These are phyloP conservation scores for Andinoacara biseriatus DNA, from an alignment of 2,113 vertebrate genomes.

Conservation along the genomic window DNA sequence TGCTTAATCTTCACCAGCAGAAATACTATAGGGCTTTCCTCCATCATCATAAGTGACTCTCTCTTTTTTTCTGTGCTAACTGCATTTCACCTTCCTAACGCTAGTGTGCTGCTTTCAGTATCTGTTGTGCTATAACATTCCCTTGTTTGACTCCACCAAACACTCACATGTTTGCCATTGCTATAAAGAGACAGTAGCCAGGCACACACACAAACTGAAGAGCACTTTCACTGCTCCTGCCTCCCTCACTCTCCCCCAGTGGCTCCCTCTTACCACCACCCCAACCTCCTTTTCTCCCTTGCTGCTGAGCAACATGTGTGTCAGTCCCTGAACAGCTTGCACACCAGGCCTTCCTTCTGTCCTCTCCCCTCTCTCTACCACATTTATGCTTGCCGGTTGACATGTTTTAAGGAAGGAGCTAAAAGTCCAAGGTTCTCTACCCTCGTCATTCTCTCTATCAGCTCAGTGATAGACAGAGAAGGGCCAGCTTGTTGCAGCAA, in stretches of 20 bases:
- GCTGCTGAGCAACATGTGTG: slow-evolving; percentile 62
- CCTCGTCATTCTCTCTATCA: slow-evolving; percentile 3
- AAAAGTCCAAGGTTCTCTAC: not conserved
- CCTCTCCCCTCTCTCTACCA: slow-evolving; percentile 7
- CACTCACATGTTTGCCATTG: slow-evolving; percentile 45
- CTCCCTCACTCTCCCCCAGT: slow-evolving; percentile 1
- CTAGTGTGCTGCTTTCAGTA: slow-evolving; percentile 25
- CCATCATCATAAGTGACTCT: not conserved
- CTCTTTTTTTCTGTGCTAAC: not conserved
- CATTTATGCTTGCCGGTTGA: not conserved
- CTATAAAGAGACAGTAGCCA: slow-evolving; percentile 53
- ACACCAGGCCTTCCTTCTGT: slow-evolving; percentile 50
- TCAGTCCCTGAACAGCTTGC: slow-evolving; percentile 55
- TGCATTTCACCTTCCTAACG: slow-evolving; percentile 42
- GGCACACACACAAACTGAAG: slow-evolving; percentile 48
- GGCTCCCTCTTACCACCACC: not conserved
- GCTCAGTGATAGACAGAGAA: slow-evolving; percentile 20
- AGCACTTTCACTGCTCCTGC: slow-evolving; percentile 36
- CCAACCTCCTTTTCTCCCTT: not conserved
- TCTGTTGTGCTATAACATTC: slow-evolving; percentile 26
- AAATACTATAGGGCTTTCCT: not conserved
- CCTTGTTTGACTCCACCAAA: slow-evolving; percentile 40
- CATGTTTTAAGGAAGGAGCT: slow-evolving; percentile 7
- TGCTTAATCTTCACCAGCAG: slow-evolving; percentile 15
- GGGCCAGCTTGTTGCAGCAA: slow-evolving; percentile 60